Conservation (phyloP, 2,113 vertebrate genomes). For the Atrichornis clamosus region DNA sequence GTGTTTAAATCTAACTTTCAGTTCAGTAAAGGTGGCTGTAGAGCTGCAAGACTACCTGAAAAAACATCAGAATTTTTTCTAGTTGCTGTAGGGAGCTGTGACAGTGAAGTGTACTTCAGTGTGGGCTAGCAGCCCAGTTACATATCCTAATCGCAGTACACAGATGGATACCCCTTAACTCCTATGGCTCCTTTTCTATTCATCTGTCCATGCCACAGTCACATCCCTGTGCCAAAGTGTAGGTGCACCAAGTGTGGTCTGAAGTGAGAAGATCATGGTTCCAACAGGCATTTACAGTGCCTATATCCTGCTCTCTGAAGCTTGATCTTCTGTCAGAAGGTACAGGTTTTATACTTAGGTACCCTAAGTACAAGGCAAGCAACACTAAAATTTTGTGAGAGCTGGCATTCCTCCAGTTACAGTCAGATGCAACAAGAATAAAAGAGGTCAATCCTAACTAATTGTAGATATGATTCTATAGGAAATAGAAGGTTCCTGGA, state of each 20-base stretch:
- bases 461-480: neutral
- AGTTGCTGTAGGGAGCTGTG: neutral
- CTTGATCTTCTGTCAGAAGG: neutral
- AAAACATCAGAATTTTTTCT: neutral
- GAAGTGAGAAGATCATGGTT: neutral
- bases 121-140: neutral
- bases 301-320: neutral
- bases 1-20: neutral
- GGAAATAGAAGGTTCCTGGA: neutral
- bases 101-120: neutral
- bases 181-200: neutral
- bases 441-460: neutral
- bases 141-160: neutral
- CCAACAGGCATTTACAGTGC: neutral
- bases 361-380: rapidly evolving
- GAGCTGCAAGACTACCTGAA: neutral
- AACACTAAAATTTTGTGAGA: neutral
- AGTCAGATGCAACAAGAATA: neutral
- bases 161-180: neutral
- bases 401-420: neutral
- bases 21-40: neutral
- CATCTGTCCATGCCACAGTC: too few relatives aligned
- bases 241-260: neutral
- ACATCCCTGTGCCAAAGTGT: neutral
- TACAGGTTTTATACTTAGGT: neutral